Conservation (phyloP, 2,888 invertebrate species). For the Spicauda simplicius region DNA sequence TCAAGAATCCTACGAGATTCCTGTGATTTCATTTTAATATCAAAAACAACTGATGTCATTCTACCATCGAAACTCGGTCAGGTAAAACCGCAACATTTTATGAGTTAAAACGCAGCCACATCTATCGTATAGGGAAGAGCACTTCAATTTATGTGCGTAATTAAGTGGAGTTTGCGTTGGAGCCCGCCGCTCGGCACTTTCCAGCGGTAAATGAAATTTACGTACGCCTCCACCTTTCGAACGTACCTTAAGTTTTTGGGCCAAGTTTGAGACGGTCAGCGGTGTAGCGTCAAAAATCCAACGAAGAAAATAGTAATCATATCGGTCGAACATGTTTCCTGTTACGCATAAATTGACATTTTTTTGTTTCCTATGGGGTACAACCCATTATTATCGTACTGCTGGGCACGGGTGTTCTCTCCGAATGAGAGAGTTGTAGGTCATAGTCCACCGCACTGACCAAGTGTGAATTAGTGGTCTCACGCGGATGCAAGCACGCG, state of each 20-base stretch:
- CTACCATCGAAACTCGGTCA: slow-evolving; percentile 15
- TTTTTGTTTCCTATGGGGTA: too few relatives aligned
- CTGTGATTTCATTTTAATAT: background rate
- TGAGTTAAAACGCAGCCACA: slow-evolving; percentile 73
- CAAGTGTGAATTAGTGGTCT: too few relatives aligned
- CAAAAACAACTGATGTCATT: background rate
- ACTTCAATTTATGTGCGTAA: slow-evolving; percentile 84
- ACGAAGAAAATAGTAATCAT: background rate
- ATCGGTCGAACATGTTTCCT: too few relatives aligned
- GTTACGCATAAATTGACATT: too few relatives aligned
- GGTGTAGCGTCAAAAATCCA: slow-evolving; percentile 34
- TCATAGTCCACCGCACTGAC: too few relatives aligned
- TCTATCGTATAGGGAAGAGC: slow-evolving; percentile 75
- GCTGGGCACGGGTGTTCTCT: too few relatives aligned
- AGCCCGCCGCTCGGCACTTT: slow-evolving; percentile 77
- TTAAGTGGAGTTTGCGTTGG: slow-evolving; percentile 83
- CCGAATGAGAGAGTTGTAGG: too few relatives aligned
- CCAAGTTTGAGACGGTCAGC: slow-evolving; percentile 49
- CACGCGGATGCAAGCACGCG: too few relatives aligned
- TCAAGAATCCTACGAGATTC: too few relatives aligned
- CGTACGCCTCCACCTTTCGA: slow-evolving; percentile 78
- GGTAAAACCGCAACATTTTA: slow-evolving; percentile 49
- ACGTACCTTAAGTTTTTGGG: slow-evolving; percentile 59
- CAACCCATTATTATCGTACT: too few relatives aligned
- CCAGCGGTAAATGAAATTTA: slow-evolving; percentile 83